phyloP scores from a whole-genome alignment of 2,888 invertebrate species.

The Temnothorax ravouxi region DNA sequence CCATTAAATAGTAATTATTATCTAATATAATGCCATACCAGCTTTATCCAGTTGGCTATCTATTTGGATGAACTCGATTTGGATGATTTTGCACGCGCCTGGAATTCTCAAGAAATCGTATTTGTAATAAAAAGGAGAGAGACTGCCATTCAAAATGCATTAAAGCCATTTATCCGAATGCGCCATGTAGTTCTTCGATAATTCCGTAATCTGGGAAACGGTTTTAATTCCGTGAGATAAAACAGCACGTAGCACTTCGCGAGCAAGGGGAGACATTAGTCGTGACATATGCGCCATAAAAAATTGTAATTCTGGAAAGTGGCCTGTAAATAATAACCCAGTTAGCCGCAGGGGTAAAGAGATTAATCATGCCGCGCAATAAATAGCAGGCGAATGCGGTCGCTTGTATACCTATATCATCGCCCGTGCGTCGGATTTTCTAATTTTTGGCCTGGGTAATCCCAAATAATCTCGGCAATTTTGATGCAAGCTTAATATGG shows the following conservation, averaged over 20 bases:
- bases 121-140: neutral
- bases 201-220: constrained; percentile 44
- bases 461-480: constrained; percentile 13
- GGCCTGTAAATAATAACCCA: constrained; percentile 60
- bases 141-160: constrained; percentile 37
- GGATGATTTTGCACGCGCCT: neutral
- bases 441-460: constrained; percentile 43
- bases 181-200: constrained; percentile 39
- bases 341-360: constrained; percentile 50
- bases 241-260: constrained; percentile 15
- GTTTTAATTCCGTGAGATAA: constrained; percentile 48
- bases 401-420: constrained; percentile 39
- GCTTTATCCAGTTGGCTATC: neutral
- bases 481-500: no score
- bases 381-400: constrained; percentile 39
- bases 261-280: constrained; percentile 45
- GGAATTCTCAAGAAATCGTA: neutral
- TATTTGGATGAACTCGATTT: constrained; percentile 27
- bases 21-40: neutral
- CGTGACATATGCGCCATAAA: constrained; percentile 49
- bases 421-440: constrained; percentile 25
- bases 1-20: neutral
- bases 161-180: constrained; percentile 21
- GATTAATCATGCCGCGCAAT: constrained; percentile 57
- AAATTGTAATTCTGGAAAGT: constrained; percentile 60